A percentile compares a stretch with the other conserved stretches of the same genome.
These are phyloP conservation scores for Aurelia aurita complex sp. Pacific DNA, from an alignment of 30 jellyfish, hydroid and myxozoan genomes.

Conservation along the genomic window DNA sequence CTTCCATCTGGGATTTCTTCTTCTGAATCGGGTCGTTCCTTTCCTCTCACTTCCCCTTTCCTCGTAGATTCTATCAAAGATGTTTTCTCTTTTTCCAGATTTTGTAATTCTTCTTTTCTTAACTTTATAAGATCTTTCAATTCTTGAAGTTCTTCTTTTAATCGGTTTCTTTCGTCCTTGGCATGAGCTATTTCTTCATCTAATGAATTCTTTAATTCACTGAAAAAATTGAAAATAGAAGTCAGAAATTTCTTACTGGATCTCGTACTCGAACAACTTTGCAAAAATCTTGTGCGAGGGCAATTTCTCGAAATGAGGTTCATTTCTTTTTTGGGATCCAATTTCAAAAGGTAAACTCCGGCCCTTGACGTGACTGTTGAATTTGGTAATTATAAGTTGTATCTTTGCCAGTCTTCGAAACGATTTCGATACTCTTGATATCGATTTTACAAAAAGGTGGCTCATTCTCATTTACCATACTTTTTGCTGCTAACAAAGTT, in stretches of 20 bases:
- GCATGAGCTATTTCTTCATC: constrained; percentile 4
- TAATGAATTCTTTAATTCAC: constrained; percentile 16
- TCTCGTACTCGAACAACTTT: no score
- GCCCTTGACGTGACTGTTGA: not conserved
- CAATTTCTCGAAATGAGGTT: not conserved
- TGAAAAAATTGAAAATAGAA: not conserved
- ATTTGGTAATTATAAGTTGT: not conserved
- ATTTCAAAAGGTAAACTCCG: not conserved
- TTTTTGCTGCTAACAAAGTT: no score
- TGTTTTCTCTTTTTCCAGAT: constrained; percentile 5
- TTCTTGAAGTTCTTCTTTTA: constrained; percentile 47
- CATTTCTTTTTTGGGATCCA: not conserved
- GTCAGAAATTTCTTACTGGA: not conserved
- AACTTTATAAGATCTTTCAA: constrained; percentile 30
- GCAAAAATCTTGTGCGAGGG: no score
- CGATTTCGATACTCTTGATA: no score
- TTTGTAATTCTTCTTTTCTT: constrained; percentile 34
- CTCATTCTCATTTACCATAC: no score
- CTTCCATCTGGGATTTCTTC: not conserved
- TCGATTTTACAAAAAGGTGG: no score
- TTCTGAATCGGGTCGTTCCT: not conserved
- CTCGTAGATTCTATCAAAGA: constrained; percentile 2
- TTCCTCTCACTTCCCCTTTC: not conserved
- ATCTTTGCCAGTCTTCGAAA: not conserved
- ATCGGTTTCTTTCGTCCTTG: constrained; percentile 5